Evolutionary conservation across 2,113 vertebrate species (phyloP), one percentile per base, ranked within the genome.

Genomic region (Alosa alosa): DNA sequence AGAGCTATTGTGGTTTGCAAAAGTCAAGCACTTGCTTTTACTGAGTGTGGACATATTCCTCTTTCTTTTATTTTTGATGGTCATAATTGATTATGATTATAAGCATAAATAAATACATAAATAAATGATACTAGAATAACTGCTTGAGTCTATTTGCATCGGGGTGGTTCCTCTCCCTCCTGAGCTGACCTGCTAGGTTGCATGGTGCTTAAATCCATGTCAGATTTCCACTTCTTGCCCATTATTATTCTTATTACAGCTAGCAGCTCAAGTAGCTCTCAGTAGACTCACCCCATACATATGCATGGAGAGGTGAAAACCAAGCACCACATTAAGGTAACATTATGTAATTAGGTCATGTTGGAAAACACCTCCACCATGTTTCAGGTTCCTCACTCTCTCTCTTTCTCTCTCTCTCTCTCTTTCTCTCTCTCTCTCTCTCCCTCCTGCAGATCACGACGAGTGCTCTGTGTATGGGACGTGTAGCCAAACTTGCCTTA

Each of bases 401-500:
- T 72, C 55, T 60, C 64, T 72, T 22, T 64, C 60, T 64, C 20
- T 64, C 60, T 85, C 68, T 39, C 2, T 78, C 31, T 86, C 55
- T 25, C 17, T 86, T 9, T 41, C 64, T 49, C 10, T 36, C 25
- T 13, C 31, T 36, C 10, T 15, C 68, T 39, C n/a, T 75, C n/a
- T 39, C 68, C 0, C 68, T 31, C 90, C 93, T 89, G n/a, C 86
- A 97, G 97, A 97, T 94, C 85, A 93, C 88, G 94, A 97, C 90
- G 97, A 97, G 89, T 97, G 97, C 78, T 84, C 92, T 68, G 49
- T 22, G 0, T 97, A 97, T 36, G 96, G 96, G 6, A 93, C 91
- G 25, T 97, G 97, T 13, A 97, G 96, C 91, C 97, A 97, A 90
- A 94, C 81, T 49, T 97, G 97, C 86, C 39, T 81, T 81, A 97